Conservation (phyloP, 2,797 vertebrate species). For the Podarcis siculus region DNA sequence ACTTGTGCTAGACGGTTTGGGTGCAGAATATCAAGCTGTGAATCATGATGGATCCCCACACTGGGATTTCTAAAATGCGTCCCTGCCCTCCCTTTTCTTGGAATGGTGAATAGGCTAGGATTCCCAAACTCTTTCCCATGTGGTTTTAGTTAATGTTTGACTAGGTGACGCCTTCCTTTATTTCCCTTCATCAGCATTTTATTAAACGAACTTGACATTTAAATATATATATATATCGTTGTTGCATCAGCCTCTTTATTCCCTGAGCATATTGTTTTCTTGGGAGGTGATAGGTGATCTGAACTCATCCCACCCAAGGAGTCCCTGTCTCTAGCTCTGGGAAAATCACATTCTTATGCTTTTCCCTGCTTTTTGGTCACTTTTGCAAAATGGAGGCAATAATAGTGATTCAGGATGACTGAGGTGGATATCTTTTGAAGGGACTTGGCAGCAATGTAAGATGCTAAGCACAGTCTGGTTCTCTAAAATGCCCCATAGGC, state of each 20-base stretch:
- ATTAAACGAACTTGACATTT: not conserved
- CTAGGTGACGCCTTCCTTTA: constrained; percentile 29
- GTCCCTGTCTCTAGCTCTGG: not conserved
- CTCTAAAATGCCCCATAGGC: constrained; percentile 66
- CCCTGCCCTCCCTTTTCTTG: constrained; percentile 36
- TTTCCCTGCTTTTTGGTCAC: not conserved
- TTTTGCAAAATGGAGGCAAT: not conserved
- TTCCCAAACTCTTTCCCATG: constrained; percentile 2
- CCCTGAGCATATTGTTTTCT: not conserved
- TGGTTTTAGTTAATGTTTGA: constrained; percentile 36
- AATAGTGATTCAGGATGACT: not conserved
- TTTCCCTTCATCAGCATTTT: constrained; percentile 14
- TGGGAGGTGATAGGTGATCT: not conserved
- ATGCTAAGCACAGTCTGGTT: not conserved
- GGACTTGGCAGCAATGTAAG: not conserved
- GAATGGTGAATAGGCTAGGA: constrained; percentile 25
- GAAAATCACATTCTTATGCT: not conserved
- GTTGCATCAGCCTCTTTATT: not conserved
- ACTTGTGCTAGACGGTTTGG: constrained; percentile 13
- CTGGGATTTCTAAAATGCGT: constrained; percentile 39
- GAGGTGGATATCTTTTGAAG: not conserved
- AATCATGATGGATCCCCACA: constrained; percentile 14
- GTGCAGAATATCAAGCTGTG: constrained; percentile 28
- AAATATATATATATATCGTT: not conserved
- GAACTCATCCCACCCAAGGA: not conserved